These are phyloP conservation scores for Thymallus thymallus DNA, from an alignment of 2,113 vertebrate genomes.

Conservation along the genomic window DNA sequence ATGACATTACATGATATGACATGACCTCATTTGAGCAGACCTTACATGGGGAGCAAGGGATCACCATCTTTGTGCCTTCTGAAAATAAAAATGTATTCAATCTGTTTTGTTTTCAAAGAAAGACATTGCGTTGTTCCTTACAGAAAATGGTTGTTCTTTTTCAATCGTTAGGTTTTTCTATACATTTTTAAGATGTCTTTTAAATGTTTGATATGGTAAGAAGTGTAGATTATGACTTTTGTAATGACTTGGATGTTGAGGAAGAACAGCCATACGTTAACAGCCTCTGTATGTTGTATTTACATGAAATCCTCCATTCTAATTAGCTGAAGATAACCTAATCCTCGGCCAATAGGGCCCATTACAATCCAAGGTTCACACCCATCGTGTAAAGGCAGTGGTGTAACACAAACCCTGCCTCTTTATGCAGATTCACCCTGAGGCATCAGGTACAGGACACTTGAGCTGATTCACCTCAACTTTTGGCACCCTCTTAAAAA, in stretches of 20 bases:
- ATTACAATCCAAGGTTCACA: constrained; percentile 17
- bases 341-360: constrained; percentile 18
- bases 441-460: constrained; percentile 3
- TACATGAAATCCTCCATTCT: not conserved
- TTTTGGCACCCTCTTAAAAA: not conserved
- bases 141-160: constrained; percentile 30
- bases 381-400: constrained; percentile 18
- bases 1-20: no score
- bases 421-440: constrained; percentile 17
- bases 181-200: constrained; percentile 32
- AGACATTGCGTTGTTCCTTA: constrained; percentile 11
- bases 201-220: constrained; percentile 20
- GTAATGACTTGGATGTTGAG: constrained; percentile 30
- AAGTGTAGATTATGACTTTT: not conserved
- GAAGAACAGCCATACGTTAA: constrained; percentile 41
- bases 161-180: constrained; percentile 24
- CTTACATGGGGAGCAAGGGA: constrained; percentile 7
- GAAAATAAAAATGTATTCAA: constrained; percentile 15
- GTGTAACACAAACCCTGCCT: not conserved
- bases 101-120: constrained; percentile 9
- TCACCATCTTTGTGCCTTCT: constrained; percentile 43
- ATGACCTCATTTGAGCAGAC: constrained; percentile 9
- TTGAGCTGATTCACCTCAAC: not conserved
- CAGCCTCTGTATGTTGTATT: constrained; percentile 16
- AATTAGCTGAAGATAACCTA: constrained; percentile 7